Evolutionary conservation across 2,888 invertebrate genomes (phyloP).

Genomic region (Orchestes rusci): DNA sequence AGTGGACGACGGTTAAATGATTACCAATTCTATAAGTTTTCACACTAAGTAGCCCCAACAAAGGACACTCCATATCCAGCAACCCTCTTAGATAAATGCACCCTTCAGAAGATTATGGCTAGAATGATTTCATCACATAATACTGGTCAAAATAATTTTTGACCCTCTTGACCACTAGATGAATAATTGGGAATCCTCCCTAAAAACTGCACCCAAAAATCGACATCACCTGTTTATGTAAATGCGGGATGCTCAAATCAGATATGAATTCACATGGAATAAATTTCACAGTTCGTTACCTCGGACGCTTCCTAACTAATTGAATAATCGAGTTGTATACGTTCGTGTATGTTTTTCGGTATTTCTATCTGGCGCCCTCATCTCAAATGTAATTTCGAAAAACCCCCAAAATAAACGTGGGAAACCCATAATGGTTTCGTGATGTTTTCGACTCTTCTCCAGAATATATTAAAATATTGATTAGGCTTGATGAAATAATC

Average conservation of each 20-base stretch:
- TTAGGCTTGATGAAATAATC: slow-evolving; percentile 28
- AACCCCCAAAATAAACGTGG: slow-evolving; percentile 28
- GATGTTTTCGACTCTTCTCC: slow-evolving; percentile 30
- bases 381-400: slow-evolving; percentile 27
- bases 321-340: slow-evolving; percentile 25
- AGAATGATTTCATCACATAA: no score
- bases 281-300: slow-evolving; percentile 23
- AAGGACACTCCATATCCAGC: no score
- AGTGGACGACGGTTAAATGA: no score
- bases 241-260: slow-evolving; percentile 16
- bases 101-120: no score
- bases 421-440: slow-evolving; percentile 30
- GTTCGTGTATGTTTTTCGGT: slow-evolving; percentile 20
- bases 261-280: slow-evolving; percentile 21
- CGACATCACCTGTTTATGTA: slow-evolving; percentile 5
- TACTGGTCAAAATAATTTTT: no score
- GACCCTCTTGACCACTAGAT: no score
- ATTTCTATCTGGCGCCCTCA: slow-evolving; percentile 28
- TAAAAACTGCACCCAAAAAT: no score
- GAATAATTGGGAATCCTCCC: no score
- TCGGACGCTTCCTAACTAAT: slow-evolving; percentile 25
- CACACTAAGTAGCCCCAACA: no score
- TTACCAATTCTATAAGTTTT: no score
- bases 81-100: no score
- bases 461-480: slow-evolving; percentile 32